Conservation (phyloP, 2,888 invertebrate species). For the Trichacis sp. region DNA sequence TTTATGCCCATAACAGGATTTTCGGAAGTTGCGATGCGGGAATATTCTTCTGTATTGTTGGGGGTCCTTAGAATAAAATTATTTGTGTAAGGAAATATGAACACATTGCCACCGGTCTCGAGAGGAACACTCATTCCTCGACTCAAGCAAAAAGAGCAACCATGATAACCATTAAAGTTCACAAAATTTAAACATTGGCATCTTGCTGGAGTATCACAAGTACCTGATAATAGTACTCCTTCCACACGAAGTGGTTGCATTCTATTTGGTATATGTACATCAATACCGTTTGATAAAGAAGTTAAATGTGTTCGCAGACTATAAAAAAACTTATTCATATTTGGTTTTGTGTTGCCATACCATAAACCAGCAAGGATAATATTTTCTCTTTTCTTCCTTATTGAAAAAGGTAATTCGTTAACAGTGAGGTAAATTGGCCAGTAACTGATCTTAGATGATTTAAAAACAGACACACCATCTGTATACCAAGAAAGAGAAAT, state of each 20-base stretch:
- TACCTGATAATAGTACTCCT: constrained; percentile 24
- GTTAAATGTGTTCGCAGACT: no score
- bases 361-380: no score
- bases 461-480: constrained; percentile 7
- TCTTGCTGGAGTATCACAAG: constrained; percentile 29
- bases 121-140: constrained; percentile 9
- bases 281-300: no score
- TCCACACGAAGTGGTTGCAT: neutral
- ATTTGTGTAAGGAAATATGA: constrained; percentile 28
- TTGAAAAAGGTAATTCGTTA: no score
- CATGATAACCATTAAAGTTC: constrained; percentile 30
- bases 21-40: constrained; percentile 15
- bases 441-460: neutral
- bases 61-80: constrained; percentile 17
- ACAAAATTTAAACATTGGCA: constrained; percentile 28
- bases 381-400: no score
- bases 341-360: no score
- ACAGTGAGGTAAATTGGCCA: neutral
- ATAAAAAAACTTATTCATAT: no score
- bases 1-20: constrained; percentile 23
- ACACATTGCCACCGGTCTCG: neutral
- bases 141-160: constrained; percentile 24
- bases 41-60: constrained; percentile 15
- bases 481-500: constrained; percentile 17
- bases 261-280: no score